Evolutionary conservation across 2,888 invertebrate species (phyloP), one percentile per base, ranked within the genome.

Genomic region (Maniola hyperantus): DNA sequence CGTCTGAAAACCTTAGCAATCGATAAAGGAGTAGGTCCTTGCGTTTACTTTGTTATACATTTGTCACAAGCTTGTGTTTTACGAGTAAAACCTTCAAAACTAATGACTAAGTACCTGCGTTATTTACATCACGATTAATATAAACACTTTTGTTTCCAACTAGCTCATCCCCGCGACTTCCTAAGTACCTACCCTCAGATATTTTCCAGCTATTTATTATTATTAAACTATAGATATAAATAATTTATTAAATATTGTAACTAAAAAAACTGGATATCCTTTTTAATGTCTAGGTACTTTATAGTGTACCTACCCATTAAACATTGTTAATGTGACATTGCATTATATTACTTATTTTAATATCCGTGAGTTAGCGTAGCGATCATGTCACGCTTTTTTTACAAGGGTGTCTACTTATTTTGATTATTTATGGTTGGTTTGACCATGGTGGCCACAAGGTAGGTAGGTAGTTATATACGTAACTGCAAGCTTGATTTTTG

Each of bases 1-100:
- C 48, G 50, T 61, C 51, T 61, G 39, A 61, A 50, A 61, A 36
- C 48, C 61, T 61, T 61, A 20, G 36, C 51, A 39, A 61, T 61
- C 36, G 50, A 36, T 6, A 13, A 13, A 6, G 11, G 1, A 20
- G 26, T n/a, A 15, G 7, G 34, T n/a, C 20, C 20, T 26, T 26
- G 4, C 15, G 0, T 11, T 15, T 54, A 54, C 54, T 54, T 53
- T 34, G 36, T 54, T 34, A 6, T 15, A 36, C 36, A 46, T 46
- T 46, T 51, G 18, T 48, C 15, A 18, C 18, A n/a, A 46, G 10
- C 10, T 39, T 39, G 10, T 11, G 11, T 39, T 39, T 39, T 39
- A 39, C 39, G 39, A 39, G 39, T 39, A 39, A 39, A 26, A 26
- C 26, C 26, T 26, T 26, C 26, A 26, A n/a, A 26, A 26, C 26